A percentile compares a stretch with the other conserved stretches of the same genome.
These are phyloP conservation scores for Autographa gamma DNA, from an alignment of 2,888 invertebrate genomes.

Conservation along the genomic window DNA sequence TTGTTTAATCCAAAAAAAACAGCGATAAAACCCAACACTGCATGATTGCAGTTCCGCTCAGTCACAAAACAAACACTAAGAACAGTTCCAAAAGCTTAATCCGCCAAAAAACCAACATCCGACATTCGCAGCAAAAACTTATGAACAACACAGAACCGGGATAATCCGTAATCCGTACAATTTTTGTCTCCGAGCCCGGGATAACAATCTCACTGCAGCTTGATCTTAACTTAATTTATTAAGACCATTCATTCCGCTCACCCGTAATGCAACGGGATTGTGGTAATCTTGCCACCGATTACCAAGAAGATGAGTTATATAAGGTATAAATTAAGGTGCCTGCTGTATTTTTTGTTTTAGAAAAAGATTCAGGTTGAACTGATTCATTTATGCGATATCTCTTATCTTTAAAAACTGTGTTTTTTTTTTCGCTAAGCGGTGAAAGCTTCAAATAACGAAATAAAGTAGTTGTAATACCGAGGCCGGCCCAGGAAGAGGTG, in stretches of 20 bases:
- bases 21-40: neutral
- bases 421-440: no score
- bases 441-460: no score
- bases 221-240: slow-evolving; percentile 17
- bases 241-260: slow-evolving; percentile 11
- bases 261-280: no score
- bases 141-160: slow-evolving; percentile 7
- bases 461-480: no score
- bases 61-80: neutral
- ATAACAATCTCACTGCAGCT: slow-evolving; percentile 18
- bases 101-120: neutral
- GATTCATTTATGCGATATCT: no score
- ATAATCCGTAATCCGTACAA: slow-evolving; percentile 22
- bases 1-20: neutral
- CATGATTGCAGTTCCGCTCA: neutral
- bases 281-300: neutral
- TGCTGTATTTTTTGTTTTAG: neutral
- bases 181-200: slow-evolving; percentile 19
- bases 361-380: no score
- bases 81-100: neutral
- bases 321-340: neutral
- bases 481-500: no score
- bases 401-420: no score
- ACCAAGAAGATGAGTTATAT: neutral
- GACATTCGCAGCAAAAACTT: neutral